Percentiles rank a stretch among this genome's conserved stretches.
Conservation (phyloP, 2,797 vertebrate species). For the Knipowitschia caucasica region DNA sequence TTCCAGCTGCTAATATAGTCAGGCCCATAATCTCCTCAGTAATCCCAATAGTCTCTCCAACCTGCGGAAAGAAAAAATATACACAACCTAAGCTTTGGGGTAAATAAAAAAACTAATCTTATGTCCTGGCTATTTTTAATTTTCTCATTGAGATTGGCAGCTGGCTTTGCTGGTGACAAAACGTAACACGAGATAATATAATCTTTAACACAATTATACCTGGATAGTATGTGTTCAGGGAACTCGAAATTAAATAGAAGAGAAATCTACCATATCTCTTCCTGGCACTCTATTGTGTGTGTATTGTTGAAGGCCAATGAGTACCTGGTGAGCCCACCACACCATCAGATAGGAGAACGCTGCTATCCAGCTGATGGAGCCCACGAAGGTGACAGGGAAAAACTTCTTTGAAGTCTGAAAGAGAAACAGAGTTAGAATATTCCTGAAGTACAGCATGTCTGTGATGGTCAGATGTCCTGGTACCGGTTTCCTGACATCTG, state of each 20-base stretch:
- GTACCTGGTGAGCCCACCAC: constrained; percentile 99
- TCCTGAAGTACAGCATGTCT: too few species aligned
- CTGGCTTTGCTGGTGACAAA: constrained; percentile 27
- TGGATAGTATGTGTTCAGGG: constrained; percentile 1
- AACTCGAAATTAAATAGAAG: too few species aligned
- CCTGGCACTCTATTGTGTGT: too few species aligned
- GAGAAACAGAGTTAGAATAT: background rate
- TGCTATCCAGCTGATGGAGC: constrained; percentile 94
- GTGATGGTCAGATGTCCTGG: background rate
- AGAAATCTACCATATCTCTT: too few species aligned
- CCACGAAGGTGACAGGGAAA: constrained; percentile 90
- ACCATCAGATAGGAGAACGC: constrained; percentile 97
- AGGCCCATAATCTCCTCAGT: constrained; percentile 98
- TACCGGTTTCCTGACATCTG: constrained; percentile 87
- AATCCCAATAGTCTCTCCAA: constrained; percentile 97
- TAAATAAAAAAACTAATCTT: constrained; percentile 59
- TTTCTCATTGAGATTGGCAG: constrained; percentile 29
- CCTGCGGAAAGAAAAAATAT: constrained; percentile 70
- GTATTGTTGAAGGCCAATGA: background rate
- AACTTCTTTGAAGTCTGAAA: constrained; percentile 84
- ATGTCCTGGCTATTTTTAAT: constrained; percentile 49
- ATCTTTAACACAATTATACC: constrained; percentile 26
- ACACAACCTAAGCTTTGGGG: constrained; percentile 38
- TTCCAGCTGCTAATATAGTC: constrained; percentile 97
- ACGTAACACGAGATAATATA: constrained; percentile 3